Evolutionary conservation across 2,113 vertebrate genomes (phyloP), one percentile per base, ranked within the genome.

Genomic region (Vulpes ferrilata): DNA sequence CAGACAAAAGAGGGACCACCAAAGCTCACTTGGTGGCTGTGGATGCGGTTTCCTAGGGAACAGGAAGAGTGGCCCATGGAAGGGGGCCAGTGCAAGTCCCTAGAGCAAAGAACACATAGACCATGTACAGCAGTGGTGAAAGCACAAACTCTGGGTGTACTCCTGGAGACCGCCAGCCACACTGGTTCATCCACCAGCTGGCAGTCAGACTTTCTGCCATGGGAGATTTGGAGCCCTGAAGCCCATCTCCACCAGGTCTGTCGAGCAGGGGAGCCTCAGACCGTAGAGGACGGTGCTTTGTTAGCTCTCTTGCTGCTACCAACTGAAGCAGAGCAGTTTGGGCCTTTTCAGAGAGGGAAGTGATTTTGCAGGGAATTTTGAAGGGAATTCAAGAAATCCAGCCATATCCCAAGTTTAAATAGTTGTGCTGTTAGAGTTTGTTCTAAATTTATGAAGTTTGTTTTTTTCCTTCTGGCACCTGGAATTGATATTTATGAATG

Each of bases 111-210:
- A 32, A 5, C 11, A 6, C 17, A 4, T 4, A 11, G 89, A 43
- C 89, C 5, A 30, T 1, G 12, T 2, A 0, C 13, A 3, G 13
- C 0, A 3, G 38, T 0, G 20, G 38, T 11, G 25, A 15, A 20
- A 38, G 43, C 60, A 0, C 15, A 32, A n/a, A 69, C 32, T 35
- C 19, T 1, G 16, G 2, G 55, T 22, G 2, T 0, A 0, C 27
- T 55, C n/a, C 25, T 59, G 27, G 32, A 27, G 11, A 5, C 35
- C 25, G 1, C 27, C 20, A 1, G 9, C 60, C 16, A 20, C 16
- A 7, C 8, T 17, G 30, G 2, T 1, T 2, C 53, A 4, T 73
- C 76, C 20, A 3, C 16, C 76, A 11, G 35, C 43, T 9, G 32
- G 43, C 78, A 19, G 38, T 7, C 23, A 11, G 43, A 2, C 51